Conservation (phyloP, 2,113 vertebrate species). For the Hystrix brachyura region DNA sequence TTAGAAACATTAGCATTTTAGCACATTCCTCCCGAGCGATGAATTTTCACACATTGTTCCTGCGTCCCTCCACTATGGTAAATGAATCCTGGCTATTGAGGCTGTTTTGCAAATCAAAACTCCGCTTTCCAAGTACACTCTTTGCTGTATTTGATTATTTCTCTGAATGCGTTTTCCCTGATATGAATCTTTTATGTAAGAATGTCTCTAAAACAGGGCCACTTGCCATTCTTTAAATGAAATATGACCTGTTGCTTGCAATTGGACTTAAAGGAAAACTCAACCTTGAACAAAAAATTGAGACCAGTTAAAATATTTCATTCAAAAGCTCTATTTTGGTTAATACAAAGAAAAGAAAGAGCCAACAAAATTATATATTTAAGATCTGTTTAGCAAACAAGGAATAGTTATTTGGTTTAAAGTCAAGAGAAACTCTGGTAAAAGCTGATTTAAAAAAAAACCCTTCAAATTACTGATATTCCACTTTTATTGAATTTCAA, state of each 20-base stretch:
- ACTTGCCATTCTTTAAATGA: conserved; percentile 71
- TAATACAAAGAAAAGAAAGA: conserved; percentile 14
- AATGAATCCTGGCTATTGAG: conserved; percentile 37
- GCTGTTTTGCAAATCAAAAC: conserved; percentile 47
- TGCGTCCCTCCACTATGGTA: not conserved
- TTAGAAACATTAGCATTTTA: conserved; percentile 44
- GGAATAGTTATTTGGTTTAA: conserved; percentile 45
- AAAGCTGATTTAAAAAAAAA: conserved; percentile 52
- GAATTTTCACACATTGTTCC: conserved; percentile 31
- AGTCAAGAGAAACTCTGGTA: conserved; percentile 7
- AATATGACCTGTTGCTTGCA: conserved; percentile 66
- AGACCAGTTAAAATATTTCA: conserved; percentile 62
- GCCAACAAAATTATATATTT: conserved; percentile 31
- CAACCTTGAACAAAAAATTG: conserved; percentile 65
- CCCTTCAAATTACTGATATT: conserved; percentile 34
- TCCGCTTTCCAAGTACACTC: conserved; percentile 22
- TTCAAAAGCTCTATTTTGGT: conserved; percentile 61
- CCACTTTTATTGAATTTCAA: conserved; percentile 62
- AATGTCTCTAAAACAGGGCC: conserved; percentile 50
- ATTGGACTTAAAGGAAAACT: conserved; percentile 64
- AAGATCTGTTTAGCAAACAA: conserved; percentile 12
- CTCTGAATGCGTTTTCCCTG: conserved; percentile 64
- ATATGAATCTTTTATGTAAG: conserved; percentile 44
- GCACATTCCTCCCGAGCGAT: conserved; percentile 49
- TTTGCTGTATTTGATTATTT: conserved; percentile 68